Base-by-base conservation (phyloP, 2,113 vertebrate genomes). In the Beaufortia kweichowensis region DNA sequence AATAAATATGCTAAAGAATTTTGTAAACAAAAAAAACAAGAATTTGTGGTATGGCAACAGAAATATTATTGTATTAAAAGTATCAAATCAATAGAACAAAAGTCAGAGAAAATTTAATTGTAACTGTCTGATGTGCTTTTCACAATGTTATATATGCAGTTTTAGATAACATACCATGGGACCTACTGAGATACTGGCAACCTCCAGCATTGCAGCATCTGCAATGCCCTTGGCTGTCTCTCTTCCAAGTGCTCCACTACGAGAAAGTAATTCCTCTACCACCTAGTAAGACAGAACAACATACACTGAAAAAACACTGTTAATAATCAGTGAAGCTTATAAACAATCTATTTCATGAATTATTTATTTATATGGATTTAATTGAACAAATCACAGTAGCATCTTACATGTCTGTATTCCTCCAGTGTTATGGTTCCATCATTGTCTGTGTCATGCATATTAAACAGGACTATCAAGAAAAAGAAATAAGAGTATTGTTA, bases 121-220 rank as follows among this genome's bases (percentile, higher is more conserved):
- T 68, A 1, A 2, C 26, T 57, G 60, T 62, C 9, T 48, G 31
- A 41, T 24, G 23, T 21, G n/a, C 17, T 62, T 8, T 10, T 12
- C 11, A 11, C 43, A 9, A 10, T n/a, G 28, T 31, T 78, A 29
- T 6, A 57, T 14, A 59, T 31, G 3, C 2, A 39, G n/a, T 9
- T 11, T 12, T 24, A 62, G 33, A 33, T 64, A 23, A 64, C 90
- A 67, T 90, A 98, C 96, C 97, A 95, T 98, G 81, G 94, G 94
- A 43, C 94, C 95, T 88, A 95, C 88, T 0, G 95, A 96, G 79
- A 96, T 94, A 79, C 92, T 95, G 81, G 96, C 97, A 0, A 97
- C 97, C 88, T 99, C 97, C 93, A 96, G 86, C 97, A 99, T 99
- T 90, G 97, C 97, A 10, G 96, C 96, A 0, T 99, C 96, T 0